phyloP scores from a whole-genome alignment of 2,113 vertebrate species.

The cattle (Bos taurus) region ARS-UCD2.0 NC_037334.1:40274001-40274500 shows the following conservation, averaged over 20 bases:
- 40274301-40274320: background rate
- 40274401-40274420: background rate
- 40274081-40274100: background rate
- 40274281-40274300: background rate
- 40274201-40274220: background rate
- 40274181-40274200: background rate
- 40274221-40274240: background rate
- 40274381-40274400: background rate
- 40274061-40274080: background rate
- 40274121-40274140: background rate
- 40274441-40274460: background rate
- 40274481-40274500: background rate
- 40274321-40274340: background rate
- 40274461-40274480: background rate
- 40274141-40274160: background rate
- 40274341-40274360: background rate
- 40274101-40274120: accelerated
- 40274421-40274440: background rate
- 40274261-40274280: background rate
- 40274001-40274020: background rate
- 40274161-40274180: background rate
- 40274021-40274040: background rate
- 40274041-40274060: too few species aligned
- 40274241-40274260: background rate
- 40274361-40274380: background rate